These are phyloP conservation scores for Gambelia wislizenii DNA, from an alignment of 2,797 vertebrate genomes.

Conservation along the genomic window DNA sequence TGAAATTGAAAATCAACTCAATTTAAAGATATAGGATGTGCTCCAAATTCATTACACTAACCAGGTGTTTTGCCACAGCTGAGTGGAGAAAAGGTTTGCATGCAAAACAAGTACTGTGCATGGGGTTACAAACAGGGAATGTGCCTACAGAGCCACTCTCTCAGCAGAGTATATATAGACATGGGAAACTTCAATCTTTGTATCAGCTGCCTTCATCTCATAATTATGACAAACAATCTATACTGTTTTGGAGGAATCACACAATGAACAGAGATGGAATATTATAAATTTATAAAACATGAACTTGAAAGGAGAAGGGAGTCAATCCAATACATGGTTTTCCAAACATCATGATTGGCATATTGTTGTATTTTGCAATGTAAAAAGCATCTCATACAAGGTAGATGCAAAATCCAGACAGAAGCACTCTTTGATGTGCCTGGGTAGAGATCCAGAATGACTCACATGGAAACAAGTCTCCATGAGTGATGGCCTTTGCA, in stretches of 20 bases:
- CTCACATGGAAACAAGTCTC: not conserved
- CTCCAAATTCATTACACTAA: conserved; percentile 1
- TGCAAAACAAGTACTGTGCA: not conserved
- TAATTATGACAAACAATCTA: not conserved
- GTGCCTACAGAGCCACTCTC: not conserved
- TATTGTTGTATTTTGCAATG: not conserved
- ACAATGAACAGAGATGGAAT: not conserved
- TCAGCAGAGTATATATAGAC: not conserved
- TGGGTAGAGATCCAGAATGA: not conserved
- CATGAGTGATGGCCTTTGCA: no score
- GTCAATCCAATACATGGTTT: not conserved
- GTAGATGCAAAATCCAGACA: not conserved
- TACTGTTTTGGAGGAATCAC: not conserved
- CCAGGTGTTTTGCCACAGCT: not conserved
- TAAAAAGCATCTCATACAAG: not conserved
- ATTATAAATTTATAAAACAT: not conserved
- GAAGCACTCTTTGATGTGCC: not conserved
- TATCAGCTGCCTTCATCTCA: not conserved
- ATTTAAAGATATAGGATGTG: not conserved
- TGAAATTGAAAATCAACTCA: not conserved
- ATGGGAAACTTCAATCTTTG: not conserved
- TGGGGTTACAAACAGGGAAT: conserved; percentile 3
- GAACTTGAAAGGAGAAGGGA: not conserved
- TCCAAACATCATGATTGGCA: not conserved
- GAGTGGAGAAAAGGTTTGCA: not conserved